A percentile compares a stretch with the other conserved stretches of the same genome.
These are phyloP conservation scores for Typhlomys cinereus DNA, from an alignment of 2,113 vertebrate species.

Conservation along the genomic window DNA sequence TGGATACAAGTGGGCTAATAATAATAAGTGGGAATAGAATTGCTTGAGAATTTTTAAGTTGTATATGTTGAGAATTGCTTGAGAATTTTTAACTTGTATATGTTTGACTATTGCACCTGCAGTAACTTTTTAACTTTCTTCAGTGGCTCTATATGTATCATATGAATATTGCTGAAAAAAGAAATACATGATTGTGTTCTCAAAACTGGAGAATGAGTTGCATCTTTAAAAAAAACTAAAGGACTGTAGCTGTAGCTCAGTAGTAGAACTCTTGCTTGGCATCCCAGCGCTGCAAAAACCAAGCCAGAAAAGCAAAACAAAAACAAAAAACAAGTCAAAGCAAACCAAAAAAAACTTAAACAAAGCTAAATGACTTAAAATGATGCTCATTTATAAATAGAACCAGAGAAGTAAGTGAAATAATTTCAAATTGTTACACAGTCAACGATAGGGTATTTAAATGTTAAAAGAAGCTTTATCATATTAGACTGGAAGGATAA, in stretches of 20 bases:
- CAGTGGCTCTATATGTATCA: background rate
- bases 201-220: background rate
- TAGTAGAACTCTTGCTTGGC: background rate
- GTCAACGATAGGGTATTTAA: conserved; percentile 27
- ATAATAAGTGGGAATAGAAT: background rate
- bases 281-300: background rate
- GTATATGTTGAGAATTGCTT: background rate
- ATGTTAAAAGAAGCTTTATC: background rate
- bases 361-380: conserved; percentile 41
- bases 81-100: no score
- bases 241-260: background rate
- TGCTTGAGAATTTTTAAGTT: background rate
- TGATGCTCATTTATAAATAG: background rate
- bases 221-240: background rate
- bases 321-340: no score
- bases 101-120: background rate
- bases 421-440: background rate
- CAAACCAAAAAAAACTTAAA: background rate
- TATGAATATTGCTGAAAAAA: background rate
- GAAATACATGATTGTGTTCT: background rate
- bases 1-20: background rate
- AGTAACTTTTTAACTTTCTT: background rate
- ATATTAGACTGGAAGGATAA: background rate
- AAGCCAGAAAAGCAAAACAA: background rate
- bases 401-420: conserved; percentile 29